Evolutionary conservation across 2,797 vertebrate species (phyloP).

Genomic region (Oryzias dopingdopingensis): DNA sequence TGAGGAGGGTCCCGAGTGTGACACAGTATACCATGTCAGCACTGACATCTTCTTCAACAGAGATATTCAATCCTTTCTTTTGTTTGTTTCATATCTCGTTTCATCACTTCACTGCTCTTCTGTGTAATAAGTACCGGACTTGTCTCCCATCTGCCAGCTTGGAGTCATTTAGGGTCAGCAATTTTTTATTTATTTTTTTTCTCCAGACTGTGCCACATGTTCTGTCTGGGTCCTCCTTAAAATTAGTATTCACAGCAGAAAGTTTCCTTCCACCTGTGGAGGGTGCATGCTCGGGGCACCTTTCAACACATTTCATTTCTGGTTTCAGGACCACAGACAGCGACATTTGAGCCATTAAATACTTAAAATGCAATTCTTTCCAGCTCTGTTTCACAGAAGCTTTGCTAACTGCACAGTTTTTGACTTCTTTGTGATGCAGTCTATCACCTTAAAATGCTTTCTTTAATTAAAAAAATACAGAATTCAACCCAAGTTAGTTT

Average conservation of each 20-base stretch:
- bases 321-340: conserved; percentile 17
- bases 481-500: too few species aligned
- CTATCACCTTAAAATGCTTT: too few species aligned
- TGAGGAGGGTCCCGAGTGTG: conserved; percentile 19
- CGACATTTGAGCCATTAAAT: background rate
- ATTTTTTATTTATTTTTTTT: conserved; percentile 33
- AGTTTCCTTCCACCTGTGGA: conserved; percentile 28
- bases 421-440: too few species aligned
- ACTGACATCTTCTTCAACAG: too few species aligned
- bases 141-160: conserved; percentile 31
- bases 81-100: conserved; percentile 35
- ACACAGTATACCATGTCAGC: conserved; percentile 4
- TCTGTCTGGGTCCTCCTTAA: conserved; percentile 47
- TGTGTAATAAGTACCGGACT: conserved; percentile 22
- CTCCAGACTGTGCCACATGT: conserved; percentile 47
- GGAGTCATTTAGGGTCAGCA: conserved; percentile 30
- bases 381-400: background rate
- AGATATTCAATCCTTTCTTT: conserved; percentile 6
- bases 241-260: conserved; percentile 60
- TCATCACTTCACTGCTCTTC: conserved; percentile 29
- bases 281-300: conserved; percentile 42
- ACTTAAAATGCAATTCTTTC: background rate
- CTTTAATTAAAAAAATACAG: too few species aligned
- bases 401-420: too few species aligned
- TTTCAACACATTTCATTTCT: background rate